Evolutionary conservation across 2,113 vertebrate species (phyloP), one percentile per base, ranked within the genome.

Genomic region (Paralichthys olivaceus): DNA sequence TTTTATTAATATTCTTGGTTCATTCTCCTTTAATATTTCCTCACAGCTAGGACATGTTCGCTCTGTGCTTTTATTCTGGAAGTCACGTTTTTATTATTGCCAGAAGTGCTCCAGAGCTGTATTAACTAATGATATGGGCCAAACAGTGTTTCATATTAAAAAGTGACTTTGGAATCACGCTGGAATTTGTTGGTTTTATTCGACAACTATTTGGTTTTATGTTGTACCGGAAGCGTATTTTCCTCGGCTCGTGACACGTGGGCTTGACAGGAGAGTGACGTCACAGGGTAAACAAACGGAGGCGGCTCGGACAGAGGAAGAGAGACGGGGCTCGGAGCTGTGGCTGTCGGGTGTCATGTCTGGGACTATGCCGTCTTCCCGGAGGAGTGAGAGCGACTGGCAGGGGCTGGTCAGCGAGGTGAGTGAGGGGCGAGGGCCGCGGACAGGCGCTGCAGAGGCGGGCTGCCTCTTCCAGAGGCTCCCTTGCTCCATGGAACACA

Each of bases 371-470:
- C 88, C 84, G 77, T 70, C 91, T 69, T 90, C 93, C 77, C 95
- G 90, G 57, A 93, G 96, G 68, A 96, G 89, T 64, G 97, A 98
- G 89, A 95, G 94, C 83, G 97, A 98, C 93, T 97, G 97, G 97
- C 97, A 97, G 91, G 97, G 96, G 66, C 93, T 98, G 54, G 96
- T 98, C 83, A 95, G 93, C 90, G 97, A 98, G 96, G 97, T 98
- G 91, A 96, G 96, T 84, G 80, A 15, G 45, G 0, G 20, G 15
- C 1, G 2, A 0, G 25, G 6, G 29, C 69, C 67, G 67, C 0
- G 26, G 59, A 20, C 26, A 47, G 77, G 32, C 62, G 72, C 65
- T 34, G 79, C 47, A 12, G 67, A 55, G 9, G 19, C 75, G 2
- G 67, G 22, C 49, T 5, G n/a, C 9, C 2, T 63, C 17, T 11